Base-by-base conservation (phyloP, 2,797 vertebrate species). In the Margarornis squamiger region DNA sequence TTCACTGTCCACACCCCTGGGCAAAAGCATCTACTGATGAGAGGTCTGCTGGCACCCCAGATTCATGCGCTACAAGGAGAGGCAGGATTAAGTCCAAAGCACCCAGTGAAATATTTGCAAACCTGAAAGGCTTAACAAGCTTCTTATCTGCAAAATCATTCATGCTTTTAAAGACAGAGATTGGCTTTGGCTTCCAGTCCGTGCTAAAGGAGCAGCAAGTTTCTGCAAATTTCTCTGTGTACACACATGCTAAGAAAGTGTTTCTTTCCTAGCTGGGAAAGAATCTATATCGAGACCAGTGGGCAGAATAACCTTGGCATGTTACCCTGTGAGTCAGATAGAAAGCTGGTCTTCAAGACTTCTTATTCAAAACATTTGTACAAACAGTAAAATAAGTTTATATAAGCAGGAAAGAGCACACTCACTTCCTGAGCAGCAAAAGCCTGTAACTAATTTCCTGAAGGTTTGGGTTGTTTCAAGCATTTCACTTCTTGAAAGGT, bases 401-500 rank as follows among this genome's bases (percentile, higher is more conserved):
- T 62, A 61, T 17, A 88, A 39, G 38, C 51, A 77, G 51, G 45
- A 90, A 91, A 88, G 45, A 54, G 57, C 41, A 93, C 18, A 22
- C 6, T 61, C 2, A 3, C 41, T 88, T 88, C 54, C 83, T 72
- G 12, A 95, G 34, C n/a, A 91, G 71, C 58, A 86, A 52, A 90
- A 87, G 61, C 41, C 39, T 66, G 75, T 63, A 75, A 39, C 12
- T 74, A 55, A 48, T 65, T 80, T 96, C 86, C 62, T 90, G 86
- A 90, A 95, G 54, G 85, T 80, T 85, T 82, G 41, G 24, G 21
- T 52, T 32, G 5, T 61, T 93, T 63, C 41, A 80, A 85, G n/a
- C 58, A 72, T 83, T 90, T 87, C 59, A 36, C 23, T 66, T 90
- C 38, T 73, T 58, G 24, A 95, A 95, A 96, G 91, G 84, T 94